Conservation (phyloP, 2,797 vertebrate genomes). For the Danio choprae region DNA sequence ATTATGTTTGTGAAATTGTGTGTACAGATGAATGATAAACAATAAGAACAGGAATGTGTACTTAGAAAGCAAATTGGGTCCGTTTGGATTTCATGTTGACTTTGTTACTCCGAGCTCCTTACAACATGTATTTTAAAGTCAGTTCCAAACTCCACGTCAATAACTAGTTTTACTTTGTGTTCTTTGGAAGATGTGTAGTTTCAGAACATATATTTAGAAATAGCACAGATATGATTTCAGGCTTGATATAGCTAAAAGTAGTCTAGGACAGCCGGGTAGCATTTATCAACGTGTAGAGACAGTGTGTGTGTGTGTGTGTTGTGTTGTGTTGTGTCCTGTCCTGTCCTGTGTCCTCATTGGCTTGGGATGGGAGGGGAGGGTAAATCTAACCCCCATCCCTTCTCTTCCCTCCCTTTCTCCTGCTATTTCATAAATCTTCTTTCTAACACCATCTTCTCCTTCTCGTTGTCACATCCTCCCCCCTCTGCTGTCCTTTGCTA, state of each 20-base stretch:
- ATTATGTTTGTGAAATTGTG: background rate
- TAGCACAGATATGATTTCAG: conserved; percentile 19
- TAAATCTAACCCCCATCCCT: conserved; percentile 64
- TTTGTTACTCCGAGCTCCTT: background rate
- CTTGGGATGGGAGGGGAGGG: conserved; percentile 63
- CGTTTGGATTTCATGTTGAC: conserved; percentile 20
- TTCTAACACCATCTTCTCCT: conserved; percentile 23
- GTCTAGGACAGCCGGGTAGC: conserved; percentile 8
- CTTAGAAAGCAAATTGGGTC: background rate
- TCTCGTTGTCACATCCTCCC: conserved; percentile 4
- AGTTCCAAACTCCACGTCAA: background rate
- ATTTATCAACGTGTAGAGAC: conserved; percentile 11
- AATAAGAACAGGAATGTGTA: background rate
- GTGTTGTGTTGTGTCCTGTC: conserved; percentile 16
- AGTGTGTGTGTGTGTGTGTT: conserved; percentile 16
- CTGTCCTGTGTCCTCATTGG: conserved; percentile 2
- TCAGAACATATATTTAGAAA: conserved; percentile 3
- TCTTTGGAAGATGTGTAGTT: background rate
- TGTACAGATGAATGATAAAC: background rate
- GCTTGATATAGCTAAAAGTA: conserved; percentile 14
- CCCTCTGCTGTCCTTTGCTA: background rate
- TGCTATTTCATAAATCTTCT: conserved; percentile 43
- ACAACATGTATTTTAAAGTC: background rate
- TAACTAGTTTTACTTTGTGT: background rate
- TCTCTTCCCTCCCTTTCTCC: conserved; percentile 54